Evolutionary conservation across 2,888 invertebrate genomes (phyloP).

Genomic region (Oscheius myriophilus): DNA sequence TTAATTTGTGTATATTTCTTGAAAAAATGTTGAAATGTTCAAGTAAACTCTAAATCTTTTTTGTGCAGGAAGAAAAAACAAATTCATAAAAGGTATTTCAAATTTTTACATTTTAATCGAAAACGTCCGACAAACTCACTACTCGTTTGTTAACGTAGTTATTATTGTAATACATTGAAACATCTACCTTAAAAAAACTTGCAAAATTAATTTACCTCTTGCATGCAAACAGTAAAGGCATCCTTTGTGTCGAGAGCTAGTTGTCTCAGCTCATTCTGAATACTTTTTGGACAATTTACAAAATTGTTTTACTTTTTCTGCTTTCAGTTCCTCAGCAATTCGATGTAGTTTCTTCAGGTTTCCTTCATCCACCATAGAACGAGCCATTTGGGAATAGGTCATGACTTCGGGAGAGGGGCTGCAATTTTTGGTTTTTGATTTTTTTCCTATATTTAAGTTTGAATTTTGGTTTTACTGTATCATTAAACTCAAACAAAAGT

Average conservation of each 20-base stretch:
- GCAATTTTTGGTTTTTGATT: background rate
- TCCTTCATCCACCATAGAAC: constrained; percentile 51
- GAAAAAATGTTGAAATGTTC: no score
- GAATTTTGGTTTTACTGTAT: background rate
- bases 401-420: constrained; percentile 28
- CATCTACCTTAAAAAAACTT: no score
- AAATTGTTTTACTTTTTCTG: constrained; percentile 40
- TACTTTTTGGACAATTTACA: background rate
- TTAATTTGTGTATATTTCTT: no score
- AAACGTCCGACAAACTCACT: no score
- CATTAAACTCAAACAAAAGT: background rate
- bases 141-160: no score
- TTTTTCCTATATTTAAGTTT: background rate
- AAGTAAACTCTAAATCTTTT: no score
- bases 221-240: constrained; percentile 58
- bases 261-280: constrained; percentile 49
- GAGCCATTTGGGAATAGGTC: constrained; percentile 46
- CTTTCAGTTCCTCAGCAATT: constrained; percentile 54
- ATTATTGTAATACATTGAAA: no score
- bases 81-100: no score
- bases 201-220: constrained; percentile 33
- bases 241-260: constrained; percentile 57
- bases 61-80: no score
- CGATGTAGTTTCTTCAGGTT: constrained; percentile 51
- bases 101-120: no score